Evolutionary conservation across 2,113 vertebrate genomes (phyloP), one percentile per base, ranked within the genome.

Genomic region (Todiramphus chloris): DNA sequence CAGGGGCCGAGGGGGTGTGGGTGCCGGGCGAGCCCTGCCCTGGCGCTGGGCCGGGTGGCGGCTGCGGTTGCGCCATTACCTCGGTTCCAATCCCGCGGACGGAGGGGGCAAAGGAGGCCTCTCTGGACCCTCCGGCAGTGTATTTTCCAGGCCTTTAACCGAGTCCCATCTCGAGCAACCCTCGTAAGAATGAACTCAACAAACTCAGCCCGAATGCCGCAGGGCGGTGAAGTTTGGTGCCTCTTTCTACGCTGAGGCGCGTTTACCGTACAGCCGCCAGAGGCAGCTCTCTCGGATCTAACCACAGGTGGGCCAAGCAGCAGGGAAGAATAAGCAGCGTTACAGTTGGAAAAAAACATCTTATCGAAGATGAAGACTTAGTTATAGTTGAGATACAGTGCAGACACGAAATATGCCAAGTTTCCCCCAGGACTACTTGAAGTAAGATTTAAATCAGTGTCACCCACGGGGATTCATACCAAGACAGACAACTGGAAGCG

Each of bases 251-350:
- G 7, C 59, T 18, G 14, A 16, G 39, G 64, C 50, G 7, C 37
- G 0, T 21, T 10, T 16, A n/a, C 19, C 0, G 13, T 4, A 5
- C 7, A 12, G 14, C 3, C 3, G 1, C 4, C 30, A 16, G n/a
- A 16, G 16, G 25, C 4, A 0, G 5, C 37, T 24, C 24, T 24
- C 44, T 31, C 5, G 51, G 44, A 39, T 13, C 24, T 28, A 5
- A 4, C 35, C 2, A 23, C 1, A 3, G 51, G 23, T 5, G 39
- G 74, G 78, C 78, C 51, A 41, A 39, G 50, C 35, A 11, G 25
- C 28, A 24, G 12, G 5, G 35, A 70, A 39, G 63, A 60, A 48
- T 13, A 46, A 83, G 31, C 12, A 7, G 11, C 2, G 56, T 13
- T 28, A 27, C 6, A 12, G 68, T 1, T 60, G 33, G 51, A 51